Conservation (phyloP, 2,113 vertebrate species). For the Empidonax alnorum region DNA sequence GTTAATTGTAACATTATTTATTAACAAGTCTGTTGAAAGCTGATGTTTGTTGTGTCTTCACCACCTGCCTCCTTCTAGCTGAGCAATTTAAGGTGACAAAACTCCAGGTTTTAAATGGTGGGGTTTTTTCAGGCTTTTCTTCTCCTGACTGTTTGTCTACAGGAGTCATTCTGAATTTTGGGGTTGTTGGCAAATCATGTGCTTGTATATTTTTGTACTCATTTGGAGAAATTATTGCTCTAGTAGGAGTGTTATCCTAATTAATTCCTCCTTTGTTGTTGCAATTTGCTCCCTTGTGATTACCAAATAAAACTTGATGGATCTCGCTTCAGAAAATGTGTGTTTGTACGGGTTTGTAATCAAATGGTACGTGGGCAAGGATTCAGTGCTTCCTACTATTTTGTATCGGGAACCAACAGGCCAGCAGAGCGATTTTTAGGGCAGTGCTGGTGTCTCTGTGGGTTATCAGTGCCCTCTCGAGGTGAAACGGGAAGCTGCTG, state of each 20-base stretch:
- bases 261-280: not conserved
- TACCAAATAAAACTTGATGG: not conserved
- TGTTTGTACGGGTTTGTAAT: not conserved
- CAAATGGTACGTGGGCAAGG: not conserved
- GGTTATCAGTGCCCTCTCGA: constrained; percentile 7
- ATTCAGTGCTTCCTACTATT: not conserved
- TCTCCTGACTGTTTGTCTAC: not conserved
- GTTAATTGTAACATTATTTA: not conserved
- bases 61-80: not conserved
- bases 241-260: not conserved
- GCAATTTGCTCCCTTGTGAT: not conserved
- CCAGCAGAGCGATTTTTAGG: not conserved
- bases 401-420: not conserved
- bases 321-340: not conserved
- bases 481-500: not conserved
- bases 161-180: not conserved
- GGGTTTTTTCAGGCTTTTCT: not conserved
- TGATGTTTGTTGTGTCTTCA: not conserved
- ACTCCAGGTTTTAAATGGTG: not conserved
- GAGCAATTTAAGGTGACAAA: not conserved
- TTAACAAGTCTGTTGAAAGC: not conserved
- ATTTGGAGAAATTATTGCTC: not conserved
- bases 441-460: not conserved
- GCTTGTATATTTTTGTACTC: fast-evolving
- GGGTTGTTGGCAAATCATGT: not conserved